phyloP scores from a whole-genome alignment of 2,797 vertebrate species.

The Squalus acanthias region DNA sequence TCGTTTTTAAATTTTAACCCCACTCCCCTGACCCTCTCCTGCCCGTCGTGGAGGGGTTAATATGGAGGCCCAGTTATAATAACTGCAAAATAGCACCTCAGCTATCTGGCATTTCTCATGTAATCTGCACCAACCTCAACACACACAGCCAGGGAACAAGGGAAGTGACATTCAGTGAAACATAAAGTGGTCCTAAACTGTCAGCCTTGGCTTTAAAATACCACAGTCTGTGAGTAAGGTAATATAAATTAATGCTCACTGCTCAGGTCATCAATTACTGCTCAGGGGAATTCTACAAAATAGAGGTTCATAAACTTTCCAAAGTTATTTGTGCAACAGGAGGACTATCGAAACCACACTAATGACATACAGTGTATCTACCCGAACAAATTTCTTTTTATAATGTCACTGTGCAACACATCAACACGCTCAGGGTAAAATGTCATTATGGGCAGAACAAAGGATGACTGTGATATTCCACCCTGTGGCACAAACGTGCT shows the following conservation, averaged over 20 bases:
- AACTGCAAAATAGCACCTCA: neutral
- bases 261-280: too few relatives aligned
- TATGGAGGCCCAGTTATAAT: neutral
- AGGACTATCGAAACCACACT: neutral
- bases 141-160: neutral
- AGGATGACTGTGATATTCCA: neutral
- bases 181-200: too few relatives aligned
- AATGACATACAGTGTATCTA: neutral
- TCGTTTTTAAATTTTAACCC: neutral
- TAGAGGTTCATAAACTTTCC: neutral
- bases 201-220: neutral
- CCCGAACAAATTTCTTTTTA: neutral
- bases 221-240: neutral
- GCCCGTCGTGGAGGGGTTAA: too few relatives aligned
- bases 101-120: neutral
- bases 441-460: neutral
- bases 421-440: neutral
- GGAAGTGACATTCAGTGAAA: neutral
- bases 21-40: neutral
- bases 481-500: conserved; percentile 4
- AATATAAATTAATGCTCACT: neutral
- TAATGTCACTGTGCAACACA: neutral
- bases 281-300: too few relatives aligned
- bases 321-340: neutral
- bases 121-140: neutral